phyloP scores from a whole-genome alignment of 2,888 invertebrate genomes.

The Dolomedes plantarius region DNA sequence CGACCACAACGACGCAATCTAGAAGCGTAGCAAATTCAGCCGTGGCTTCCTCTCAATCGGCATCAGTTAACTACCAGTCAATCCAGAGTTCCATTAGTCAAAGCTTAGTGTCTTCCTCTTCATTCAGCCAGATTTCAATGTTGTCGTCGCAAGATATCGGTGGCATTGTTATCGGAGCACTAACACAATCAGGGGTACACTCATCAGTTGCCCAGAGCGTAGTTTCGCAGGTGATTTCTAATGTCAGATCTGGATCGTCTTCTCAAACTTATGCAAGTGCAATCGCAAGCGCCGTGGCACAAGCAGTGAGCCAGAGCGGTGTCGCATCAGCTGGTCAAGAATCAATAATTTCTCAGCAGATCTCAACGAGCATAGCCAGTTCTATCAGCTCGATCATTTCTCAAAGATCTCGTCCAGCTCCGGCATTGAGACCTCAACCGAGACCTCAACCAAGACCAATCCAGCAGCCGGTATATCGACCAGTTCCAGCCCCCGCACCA shows the following conservation, averaged over 20 bases:
- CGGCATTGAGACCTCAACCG: not conserved
- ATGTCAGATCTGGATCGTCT: not conserved
- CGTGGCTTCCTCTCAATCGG: not conserved
- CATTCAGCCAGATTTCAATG: not conserved
- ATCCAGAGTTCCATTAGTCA: not conserved
- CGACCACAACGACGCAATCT: not conserved
- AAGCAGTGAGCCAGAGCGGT: not conserved
- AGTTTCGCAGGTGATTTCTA: not conserved
- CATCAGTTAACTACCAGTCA: conserved; percentile 2
- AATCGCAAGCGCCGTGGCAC: conserved; percentile 5
- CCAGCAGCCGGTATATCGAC: not conserved
- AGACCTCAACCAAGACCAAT: not conserved
- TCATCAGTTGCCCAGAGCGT: not conserved
- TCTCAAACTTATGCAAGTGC: not conserved
- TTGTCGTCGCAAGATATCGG: not conserved
- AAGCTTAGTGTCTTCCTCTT: not conserved
- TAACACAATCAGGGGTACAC: conserved; percentile 1
- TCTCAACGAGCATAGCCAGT: not conserved
- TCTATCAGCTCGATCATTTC: not conserved
- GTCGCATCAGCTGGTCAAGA: conserved; percentile 3
- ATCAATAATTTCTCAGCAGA: not conserved
- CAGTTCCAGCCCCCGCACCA: conserved; percentile 1
- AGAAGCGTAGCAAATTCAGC: not conserved
- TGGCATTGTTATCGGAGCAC: not conserved
- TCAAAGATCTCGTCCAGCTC: not conserved